These are phyloP conservation scores for Chrysocyon brachyurus DNA, from an alignment of 2,797 vertebrate species.

Conservation along the genomic window DNA sequence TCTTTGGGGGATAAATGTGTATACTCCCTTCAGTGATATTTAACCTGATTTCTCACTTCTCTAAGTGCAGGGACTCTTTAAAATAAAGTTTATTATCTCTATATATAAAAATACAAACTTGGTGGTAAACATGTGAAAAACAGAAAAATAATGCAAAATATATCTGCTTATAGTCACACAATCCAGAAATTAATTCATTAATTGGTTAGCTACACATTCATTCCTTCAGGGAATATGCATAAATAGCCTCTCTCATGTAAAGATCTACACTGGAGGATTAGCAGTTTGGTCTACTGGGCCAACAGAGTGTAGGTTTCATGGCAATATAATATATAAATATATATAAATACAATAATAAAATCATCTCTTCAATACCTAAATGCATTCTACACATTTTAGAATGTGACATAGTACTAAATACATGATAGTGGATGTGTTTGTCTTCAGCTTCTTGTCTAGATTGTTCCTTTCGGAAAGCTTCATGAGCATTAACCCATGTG, in stretches of 20 bases:
- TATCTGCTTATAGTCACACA: not conserved
- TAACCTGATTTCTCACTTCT: not conserved
- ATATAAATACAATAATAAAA: not conserved
- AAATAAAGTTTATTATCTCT: not conserved
- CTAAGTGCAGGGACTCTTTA: not conserved
- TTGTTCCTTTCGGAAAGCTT: not conserved
- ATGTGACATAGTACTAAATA: accelerated
- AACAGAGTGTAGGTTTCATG: too few species aligned
- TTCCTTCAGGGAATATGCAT: not conserved
- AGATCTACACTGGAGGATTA: not conserved
- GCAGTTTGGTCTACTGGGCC: accelerated
- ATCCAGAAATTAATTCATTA: not conserved
- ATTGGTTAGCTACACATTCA: not conserved
- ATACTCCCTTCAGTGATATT: not conserved
- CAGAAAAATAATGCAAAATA: not conserved
- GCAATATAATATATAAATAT: not conserved
- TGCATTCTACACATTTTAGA: not conserved
- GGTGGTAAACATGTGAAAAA: not conserved
- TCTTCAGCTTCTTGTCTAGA: not conserved
- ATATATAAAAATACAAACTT: not conserved
- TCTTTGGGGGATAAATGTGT: not conserved
- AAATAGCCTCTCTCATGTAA: too few species aligned
- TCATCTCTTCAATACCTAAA: not conserved
- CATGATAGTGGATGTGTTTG: accelerated
- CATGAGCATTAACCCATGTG: accelerated